Conservation (phyloP, 1,140 invertebrate genomes). For the Calosoma granatense region DNA sequence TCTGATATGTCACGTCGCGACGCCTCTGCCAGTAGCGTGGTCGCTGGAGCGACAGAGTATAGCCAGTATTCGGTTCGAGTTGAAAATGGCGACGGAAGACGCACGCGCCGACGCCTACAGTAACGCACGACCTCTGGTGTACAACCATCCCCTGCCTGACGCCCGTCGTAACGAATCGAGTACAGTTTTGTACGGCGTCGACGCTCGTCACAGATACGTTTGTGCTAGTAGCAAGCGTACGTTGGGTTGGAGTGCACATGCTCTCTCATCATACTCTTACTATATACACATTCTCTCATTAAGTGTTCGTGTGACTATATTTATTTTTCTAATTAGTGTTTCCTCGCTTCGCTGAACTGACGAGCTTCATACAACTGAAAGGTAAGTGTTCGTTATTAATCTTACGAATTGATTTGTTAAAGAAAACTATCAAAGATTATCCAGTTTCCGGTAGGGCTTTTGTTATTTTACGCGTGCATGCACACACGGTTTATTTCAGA, state of each 20-base stretch:
- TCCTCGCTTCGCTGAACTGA: not conserved
- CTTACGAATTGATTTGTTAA: too few relatives aligned
- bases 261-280: not conserved
- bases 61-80: not conserved
- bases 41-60: not conserved
- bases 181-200: not conserved
- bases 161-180: not conserved
- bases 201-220: not conserved
- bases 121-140: not conserved
- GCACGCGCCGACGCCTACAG: not conserved
- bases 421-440: too few relatives aligned
- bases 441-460: not conserved
- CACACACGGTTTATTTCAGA: too few relatives aligned
- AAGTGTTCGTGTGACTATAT: not conserved
- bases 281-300: too few relatives aligned
- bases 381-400: too few relatives aligned
- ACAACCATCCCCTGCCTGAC: not conserved
- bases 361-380: not conserved
- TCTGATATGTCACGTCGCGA: conserved; percentile 1
- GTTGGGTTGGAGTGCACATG: not conserved
- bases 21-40: not conserved
- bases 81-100: not conserved
- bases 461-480: not conserved
- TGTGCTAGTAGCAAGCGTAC: not conserved
- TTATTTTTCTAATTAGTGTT: not conserved